Percentiles rank a stretch among this genome's conserved stretches.
phyloP scores from a whole-genome alignment of 2,113 vertebrate genomes.

The Chascanopsetta lugubris region DNA sequence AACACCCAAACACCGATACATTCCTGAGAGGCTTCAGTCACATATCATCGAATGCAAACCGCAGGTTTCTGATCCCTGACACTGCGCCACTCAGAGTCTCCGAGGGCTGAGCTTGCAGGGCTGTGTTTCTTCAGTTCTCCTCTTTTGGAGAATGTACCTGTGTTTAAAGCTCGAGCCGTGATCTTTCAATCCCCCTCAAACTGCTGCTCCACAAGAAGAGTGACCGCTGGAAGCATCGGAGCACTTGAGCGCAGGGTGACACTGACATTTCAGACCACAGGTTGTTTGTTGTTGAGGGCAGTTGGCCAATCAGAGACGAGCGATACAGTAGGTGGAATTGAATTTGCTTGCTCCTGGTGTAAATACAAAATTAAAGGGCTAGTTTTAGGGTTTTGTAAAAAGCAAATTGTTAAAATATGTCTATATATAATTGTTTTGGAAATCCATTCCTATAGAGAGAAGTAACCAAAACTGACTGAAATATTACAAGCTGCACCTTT shows the following conservation, averaged over 20 bases:
- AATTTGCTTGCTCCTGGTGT: too few relatives aligned
- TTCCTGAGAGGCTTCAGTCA: neutral
- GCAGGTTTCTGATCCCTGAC: neutral
- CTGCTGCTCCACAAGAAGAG: neutral
- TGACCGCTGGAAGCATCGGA: slow-evolving; percentile 20
- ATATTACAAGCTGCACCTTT: too few relatives aligned
- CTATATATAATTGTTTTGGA: too few relatives aligned
- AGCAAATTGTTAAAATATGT: too few relatives aligned
- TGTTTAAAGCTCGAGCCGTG: slow-evolving; percentile 6
- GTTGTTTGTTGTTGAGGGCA: too few relatives aligned
- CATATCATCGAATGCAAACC: neutral
- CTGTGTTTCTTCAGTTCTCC: slow-evolving; percentile 2
- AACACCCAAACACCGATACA: neutral
- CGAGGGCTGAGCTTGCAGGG: slow-evolving; percentile 3
- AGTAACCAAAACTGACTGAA: too few relatives aligned
- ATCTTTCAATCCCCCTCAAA: neutral
- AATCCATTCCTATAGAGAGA: too few relatives aligned
- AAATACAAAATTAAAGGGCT: too few relatives aligned
- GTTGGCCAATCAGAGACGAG: too few relatives aligned
- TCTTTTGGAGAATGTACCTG: neutral
- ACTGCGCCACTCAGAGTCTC: slow-evolving; percentile 8
- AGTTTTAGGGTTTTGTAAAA: too few relatives aligned
- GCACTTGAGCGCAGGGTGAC: neutral
- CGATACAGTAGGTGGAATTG: too few relatives aligned
- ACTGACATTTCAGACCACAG: slow-evolving; percentile 4